A percentile compares a stretch with the other conserved stretches of the same genome.
These are phyloP conservation scores for Prosopocoilus inquinatus DNA, from an alignment of 2,888 invertebrate genomes.

Conservation along the genomic window DNA sequence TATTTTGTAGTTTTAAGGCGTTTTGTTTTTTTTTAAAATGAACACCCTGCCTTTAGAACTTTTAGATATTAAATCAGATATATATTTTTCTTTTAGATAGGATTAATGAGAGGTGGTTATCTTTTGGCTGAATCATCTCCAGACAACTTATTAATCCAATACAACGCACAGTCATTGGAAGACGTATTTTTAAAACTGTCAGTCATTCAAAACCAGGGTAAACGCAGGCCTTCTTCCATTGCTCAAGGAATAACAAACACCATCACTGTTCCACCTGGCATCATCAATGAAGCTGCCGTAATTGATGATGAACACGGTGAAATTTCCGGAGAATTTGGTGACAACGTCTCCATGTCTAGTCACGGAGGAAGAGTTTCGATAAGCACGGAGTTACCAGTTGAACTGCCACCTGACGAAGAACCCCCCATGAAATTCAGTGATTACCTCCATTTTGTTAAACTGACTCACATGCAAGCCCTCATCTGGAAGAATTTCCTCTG, in stretches of 20 bases:
- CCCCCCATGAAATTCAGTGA: conserved; percentile 56
- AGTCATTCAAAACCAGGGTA: conserved; percentile 78
- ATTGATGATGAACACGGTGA: conserved; percentile 69
- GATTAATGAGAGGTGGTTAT: conserved; percentile 78
- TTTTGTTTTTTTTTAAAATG: too few relatives aligned
- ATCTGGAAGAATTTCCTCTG: conserved; percentile 88
- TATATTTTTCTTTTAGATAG: conserved; percentile 62
- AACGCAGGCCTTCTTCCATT: conserved; percentile 76
- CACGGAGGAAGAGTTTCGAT: conserved; percentile 62
- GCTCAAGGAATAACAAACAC: conserved; percentile 71
- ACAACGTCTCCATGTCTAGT: conserved; percentile 78
- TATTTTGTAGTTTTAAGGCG: too few relatives aligned
- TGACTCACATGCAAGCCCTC: conserved; percentile 65
- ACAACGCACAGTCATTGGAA: conserved; percentile 72
- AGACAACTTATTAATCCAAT: conserved; percentile 66
- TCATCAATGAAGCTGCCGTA: conserved; percentile 63
- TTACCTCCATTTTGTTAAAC: conserved; percentile 38
- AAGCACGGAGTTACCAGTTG: conserved; percentile 57
- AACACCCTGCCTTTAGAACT: too few relatives aligned
- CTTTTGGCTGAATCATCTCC: conserved; percentile 85
- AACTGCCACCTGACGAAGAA: conserved; percentile 69
- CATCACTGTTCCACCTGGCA: conserved; percentile 63
- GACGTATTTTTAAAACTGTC: conserved; percentile 80
- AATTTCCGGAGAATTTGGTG: conserved; percentile 85
- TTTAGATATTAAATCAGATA: too few relatives aligned